Evolutionary conservation across 2,797 vertebrate species (phyloP).

Genomic region (Syngnathus acus): DNA sequence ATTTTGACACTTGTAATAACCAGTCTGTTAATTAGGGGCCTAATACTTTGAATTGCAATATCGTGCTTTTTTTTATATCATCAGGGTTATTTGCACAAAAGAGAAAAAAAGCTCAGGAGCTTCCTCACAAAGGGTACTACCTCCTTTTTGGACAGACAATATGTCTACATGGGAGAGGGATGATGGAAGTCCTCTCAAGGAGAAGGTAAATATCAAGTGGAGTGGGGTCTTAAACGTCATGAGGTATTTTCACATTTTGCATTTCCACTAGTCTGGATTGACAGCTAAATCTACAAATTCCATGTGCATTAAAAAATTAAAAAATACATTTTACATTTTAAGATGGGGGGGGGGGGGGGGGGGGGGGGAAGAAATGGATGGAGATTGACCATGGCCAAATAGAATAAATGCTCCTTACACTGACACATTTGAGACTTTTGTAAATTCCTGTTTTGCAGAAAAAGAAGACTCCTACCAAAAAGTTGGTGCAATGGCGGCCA

Average conservation of each 20-base stretch:
- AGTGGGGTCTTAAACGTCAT: too few relatives aligned
- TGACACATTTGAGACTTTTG: neutral
- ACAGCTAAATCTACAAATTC: too few relatives aligned
- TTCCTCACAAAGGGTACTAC: conserved; percentile 33
- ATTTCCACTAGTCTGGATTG: too few relatives aligned
- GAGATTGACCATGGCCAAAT: neutral
- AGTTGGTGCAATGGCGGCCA: neutral
- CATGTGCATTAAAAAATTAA: too few relatives aligned
- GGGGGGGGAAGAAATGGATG: neutral
- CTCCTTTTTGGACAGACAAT: conserved; percentile 61
- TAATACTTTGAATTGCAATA: neutral
- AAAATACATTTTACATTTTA: too few relatives aligned
- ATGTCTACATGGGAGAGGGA: conserved; percentile 58
- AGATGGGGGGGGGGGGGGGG: too few relatives aligned
- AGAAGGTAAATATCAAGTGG: conserved; percentile 45
- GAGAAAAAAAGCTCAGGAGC: conserved; percentile 46
- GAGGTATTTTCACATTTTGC: too few relatives aligned
- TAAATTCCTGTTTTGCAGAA: conserved; percentile 1
- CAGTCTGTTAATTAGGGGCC: neutral
- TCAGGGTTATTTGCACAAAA: conserved; percentile 43
- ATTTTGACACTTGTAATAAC: neutral
- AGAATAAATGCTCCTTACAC: neutral
- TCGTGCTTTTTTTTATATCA: conserved; percentile 3
- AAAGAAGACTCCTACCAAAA: neutral
- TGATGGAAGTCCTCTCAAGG: conserved; percentile 36